Conservation (phyloP, 2,888 invertebrate genomes). For the Eupeodes latifasciatus region DNA sequence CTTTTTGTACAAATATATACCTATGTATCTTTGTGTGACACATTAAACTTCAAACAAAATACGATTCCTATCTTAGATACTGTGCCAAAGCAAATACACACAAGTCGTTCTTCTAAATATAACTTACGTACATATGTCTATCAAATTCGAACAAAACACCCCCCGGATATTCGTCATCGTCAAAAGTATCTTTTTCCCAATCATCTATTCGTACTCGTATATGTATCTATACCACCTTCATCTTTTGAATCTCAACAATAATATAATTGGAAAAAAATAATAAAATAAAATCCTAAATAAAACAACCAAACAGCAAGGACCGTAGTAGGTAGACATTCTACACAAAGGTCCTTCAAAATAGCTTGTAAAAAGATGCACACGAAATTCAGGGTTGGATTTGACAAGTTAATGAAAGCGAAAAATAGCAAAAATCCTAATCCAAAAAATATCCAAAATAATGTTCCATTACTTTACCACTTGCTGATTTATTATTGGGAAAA, state of each 20-base stretch:
- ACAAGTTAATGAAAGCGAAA: background rate
- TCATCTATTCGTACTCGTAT: background rate
- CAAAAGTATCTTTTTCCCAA: conserved; percentile 32
- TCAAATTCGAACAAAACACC: background rate
- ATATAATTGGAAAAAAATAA: conserved; percentile 69
- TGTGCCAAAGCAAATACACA: conserved; percentile 68
- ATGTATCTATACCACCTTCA: conserved; percentile 57
- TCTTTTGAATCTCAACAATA: conserved; percentile 61
- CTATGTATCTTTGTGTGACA: conserved; percentile 39
- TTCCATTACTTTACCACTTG: too few species aligned
- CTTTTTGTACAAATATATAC: conserved; percentile 1
- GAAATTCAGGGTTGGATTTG: conserved; percentile 8
- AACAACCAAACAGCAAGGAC: conserved; percentile 20
- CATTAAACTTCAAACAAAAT: conserved; percentile 72
- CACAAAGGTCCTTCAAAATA: conserved; percentile 15
- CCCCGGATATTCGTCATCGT: background rate
- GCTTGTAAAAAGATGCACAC: conserved; percentile 35
- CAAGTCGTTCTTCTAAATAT: conserved; percentile 63
- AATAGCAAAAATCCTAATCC: too few species aligned
- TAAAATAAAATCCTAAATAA: conserved; percentile 40
- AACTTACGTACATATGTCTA: background rate
- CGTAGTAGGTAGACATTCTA: background rate
- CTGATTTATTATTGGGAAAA: too few species aligned
- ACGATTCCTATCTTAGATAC: conserved; percentile 58
- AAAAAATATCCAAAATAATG: too few species aligned